phyloP scores from a whole-genome alignment of 2,888 invertebrate genomes.

The Scaptomyza tumidula region DNA sequence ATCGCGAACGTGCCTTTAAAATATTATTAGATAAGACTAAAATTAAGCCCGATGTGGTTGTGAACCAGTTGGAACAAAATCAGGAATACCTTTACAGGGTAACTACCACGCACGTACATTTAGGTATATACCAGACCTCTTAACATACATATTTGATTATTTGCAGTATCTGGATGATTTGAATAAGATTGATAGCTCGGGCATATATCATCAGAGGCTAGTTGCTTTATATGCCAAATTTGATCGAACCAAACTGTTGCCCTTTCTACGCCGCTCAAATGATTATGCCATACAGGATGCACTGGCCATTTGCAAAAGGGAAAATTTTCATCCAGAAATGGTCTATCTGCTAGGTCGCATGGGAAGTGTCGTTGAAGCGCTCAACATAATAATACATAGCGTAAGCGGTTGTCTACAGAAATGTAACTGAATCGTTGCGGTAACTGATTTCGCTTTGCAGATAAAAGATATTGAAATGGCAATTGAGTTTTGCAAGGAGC shows the following conservation, averaged over 20 bases:
- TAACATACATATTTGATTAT: neutral
- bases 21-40: conserved; percentile 91
- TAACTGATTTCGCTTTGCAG: conserved; percentile 78
- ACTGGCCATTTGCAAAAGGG: conserved; percentile 93
- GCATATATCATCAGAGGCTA: conserved; percentile 93
- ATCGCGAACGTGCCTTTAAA: conserved; percentile 91
- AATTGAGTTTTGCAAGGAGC: conserved; percentile 98
- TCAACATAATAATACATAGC: conserved; percentile 92
- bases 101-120: conserved; percentile 55
- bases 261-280: conserved; percentile 94
- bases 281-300: conserved; percentile 97
- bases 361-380: conserved; percentile 94
- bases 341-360: conserved; percentile 95
- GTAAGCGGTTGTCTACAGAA: conserved; percentile 52
- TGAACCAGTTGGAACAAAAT: conserved; percentile 90
- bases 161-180: conserved; percentile 93
- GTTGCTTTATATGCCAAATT: conserved; percentile 96
- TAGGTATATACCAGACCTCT: neutral
- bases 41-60: conserved; percentile 92
- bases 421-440: too few relatives aligned
- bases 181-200: conserved; percentile 91
- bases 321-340: conserved; percentile 94
- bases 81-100: conserved; percentile 91
- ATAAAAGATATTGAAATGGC: conserved; percentile 96
- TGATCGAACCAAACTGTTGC: conserved; percentile 92